Conservation (phyloP, 2,888 invertebrate genomes). For the Cantharis lateralis region DNA sequence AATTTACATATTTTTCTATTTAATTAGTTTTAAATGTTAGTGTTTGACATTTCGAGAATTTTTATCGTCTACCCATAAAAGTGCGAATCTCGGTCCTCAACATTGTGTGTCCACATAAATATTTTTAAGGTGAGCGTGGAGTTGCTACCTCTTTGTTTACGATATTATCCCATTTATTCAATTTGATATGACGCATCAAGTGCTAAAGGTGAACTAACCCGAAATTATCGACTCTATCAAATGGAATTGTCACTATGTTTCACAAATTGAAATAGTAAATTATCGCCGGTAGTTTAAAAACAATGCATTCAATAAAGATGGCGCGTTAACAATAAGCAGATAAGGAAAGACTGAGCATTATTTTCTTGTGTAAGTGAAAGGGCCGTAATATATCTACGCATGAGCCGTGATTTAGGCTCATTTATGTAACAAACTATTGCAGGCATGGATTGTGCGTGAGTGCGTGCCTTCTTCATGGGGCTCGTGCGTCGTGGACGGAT, state of each 20-base stretch:
- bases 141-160: not conserved
- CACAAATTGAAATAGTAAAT: not conserved
- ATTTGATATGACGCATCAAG: not conserved
- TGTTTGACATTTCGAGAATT: slow-evolving; percentile 20
- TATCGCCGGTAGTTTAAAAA: not conserved
- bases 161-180: not conserved
- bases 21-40: slow-evolving; percentile 20
- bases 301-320: slow-evolving; percentile 14
- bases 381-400: slow-evolving; percentile 15
- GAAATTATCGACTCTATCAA: not conserved
- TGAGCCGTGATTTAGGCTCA: slow-evolving; percentile 24
- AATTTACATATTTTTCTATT: not conserved
- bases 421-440: slow-evolving; percentile 15
- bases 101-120: not conserved
- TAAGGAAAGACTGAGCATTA: slow-evolving; percentile 6
- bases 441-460: slow-evolving; percentile 31
- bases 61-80: not conserved
- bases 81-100: not conserved
- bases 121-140: not conserved
- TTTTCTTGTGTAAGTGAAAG: slow-evolving; percentile 16
- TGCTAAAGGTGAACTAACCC: not conserved
- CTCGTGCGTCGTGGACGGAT: slow-evolving; percentile 30
- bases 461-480: slow-evolving; percentile 30
- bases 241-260: too few species aligned
- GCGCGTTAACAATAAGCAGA: slow-evolving; percentile 20